These are phyloP conservation scores for Phymanthus crucifer DNA, from an alignment of 92 coral and sea anemone genomes.

Conservation along the genomic window DNA sequence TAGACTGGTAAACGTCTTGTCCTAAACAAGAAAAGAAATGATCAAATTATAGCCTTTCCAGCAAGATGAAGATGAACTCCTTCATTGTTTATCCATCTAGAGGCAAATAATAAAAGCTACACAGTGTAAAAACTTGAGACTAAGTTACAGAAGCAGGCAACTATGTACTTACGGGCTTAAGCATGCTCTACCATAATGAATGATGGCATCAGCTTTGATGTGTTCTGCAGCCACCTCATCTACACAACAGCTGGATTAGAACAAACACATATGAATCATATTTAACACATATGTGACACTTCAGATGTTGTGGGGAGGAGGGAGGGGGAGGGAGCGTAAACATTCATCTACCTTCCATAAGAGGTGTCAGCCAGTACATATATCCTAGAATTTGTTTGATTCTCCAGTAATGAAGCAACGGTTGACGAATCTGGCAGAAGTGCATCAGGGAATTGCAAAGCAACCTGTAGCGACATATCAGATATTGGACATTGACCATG, in stretches of 20 bases:
- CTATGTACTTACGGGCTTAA: constrained; percentile 72
- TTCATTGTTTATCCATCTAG: too few species aligned
- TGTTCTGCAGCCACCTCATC: constrained; percentile 98
- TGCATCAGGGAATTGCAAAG: constrained; percentile 93
- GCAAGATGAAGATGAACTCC: too few species aligned
- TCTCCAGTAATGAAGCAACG: constrained; percentile 73
- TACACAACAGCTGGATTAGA: constrained; percentile 77
- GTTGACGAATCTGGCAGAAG: constrained; percentile 72
- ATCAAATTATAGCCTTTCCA: background rate
- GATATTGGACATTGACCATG: background rate
- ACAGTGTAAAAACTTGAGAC: too few species aligned
- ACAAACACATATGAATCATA: background rate
- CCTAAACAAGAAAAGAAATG: constrained; percentile 35
- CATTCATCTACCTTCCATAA: constrained; percentile 76
- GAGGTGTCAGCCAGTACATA: constrained; percentile 94
- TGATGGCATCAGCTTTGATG: constrained; percentile 78
- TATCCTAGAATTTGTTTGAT: constrained; percentile 49
- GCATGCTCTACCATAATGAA: constrained; percentile 93
- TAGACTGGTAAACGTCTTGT: constrained; percentile 81
- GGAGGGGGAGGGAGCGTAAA: too few species aligned
- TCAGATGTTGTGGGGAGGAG: too few species aligned
- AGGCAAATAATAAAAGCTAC: too few species aligned
- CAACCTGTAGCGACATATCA: constrained; percentile 54
- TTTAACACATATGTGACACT: too few species aligned
- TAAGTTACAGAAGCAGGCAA: too few species aligned